A percentile compares a stretch with the other conserved stretches of the same genome.
phyloP scores from a whole-genome alignment of 2,888 invertebrate species.

The Nymphalis polychloros region DNA sequence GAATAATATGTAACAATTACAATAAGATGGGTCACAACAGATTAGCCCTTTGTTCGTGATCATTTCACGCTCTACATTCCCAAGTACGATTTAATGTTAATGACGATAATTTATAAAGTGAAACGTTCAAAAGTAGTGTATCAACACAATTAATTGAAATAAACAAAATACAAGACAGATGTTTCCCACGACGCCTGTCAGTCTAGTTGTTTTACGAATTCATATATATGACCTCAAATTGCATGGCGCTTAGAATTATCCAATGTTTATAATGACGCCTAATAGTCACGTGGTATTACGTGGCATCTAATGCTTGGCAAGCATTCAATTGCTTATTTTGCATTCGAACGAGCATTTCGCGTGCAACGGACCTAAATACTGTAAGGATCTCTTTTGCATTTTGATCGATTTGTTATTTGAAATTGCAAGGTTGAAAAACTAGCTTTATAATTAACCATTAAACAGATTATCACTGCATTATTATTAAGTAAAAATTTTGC shows the following conservation, averaged over 20 bases:
- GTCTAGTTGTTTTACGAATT: conserved; percentile 42
- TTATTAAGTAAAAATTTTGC: conserved; percentile 20
- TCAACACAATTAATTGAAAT: conserved; percentile 23
- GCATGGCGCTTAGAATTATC: conserved; percentile 57
- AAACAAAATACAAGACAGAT: conserved; percentile 23
- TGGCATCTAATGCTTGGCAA: conserved; percentile 65
- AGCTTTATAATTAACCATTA: conserved; percentile 13
- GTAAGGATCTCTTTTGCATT: conserved; percentile 60
- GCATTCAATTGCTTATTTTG: conserved; percentile 54
- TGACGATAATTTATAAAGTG: conserved; percentile 29
- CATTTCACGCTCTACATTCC: conserved; percentile 73
- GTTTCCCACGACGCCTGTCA: conserved; percentile 23
- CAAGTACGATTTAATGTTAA: conserved; percentile 41
- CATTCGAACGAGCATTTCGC: conserved; percentile 59
- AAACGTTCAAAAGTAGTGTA: conserved; percentile 20
- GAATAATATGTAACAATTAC: conserved; percentile 33
- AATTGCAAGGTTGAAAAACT: conserved; percentile 35
- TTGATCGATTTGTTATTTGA: conserved; percentile 44
- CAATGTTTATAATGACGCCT: conserved; percentile 68
- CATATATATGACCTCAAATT: conserved; percentile 66
- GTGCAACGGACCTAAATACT: conserved; percentile 62
- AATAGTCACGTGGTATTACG: conserved; percentile 65
- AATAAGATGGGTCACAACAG: conserved; percentile 43
- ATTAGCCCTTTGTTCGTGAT: conserved; percentile 61
- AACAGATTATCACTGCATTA: background rate